Percentiles rank a stretch among this genome's conserved stretches.
Conservation (phyloP, 1,140 invertebrate species). For the Leptinotarsa lineolata region DNA sequence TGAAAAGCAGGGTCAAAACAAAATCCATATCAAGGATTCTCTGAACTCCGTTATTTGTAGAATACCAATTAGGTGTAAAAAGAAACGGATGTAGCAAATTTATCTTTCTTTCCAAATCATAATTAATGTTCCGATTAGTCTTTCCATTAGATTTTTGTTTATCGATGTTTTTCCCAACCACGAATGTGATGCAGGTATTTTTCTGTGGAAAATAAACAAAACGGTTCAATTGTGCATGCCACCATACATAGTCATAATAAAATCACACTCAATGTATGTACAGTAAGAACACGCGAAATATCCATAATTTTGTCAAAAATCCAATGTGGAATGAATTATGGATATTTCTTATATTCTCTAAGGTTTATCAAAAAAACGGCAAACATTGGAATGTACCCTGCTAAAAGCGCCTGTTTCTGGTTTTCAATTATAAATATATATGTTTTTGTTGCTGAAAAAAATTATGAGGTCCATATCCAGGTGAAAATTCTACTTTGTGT, state of each 20-base stretch:
- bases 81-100: too few relatives aligned
- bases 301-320: not conserved
- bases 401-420: not conserved
- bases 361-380: not conserved
- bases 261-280: conserved; percentile 18
- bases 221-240: conserved; percentile 9
- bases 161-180: not conserved
- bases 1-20: too few relatives aligned
- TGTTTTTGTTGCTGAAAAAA: too few relatives aligned
- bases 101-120: too few relatives aligned
- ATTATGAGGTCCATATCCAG: too few relatives aligned
- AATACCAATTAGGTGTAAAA: too few relatives aligned
- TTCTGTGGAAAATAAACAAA: too few relatives aligned
- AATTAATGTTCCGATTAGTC: too few relatives aligned
- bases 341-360: not conserved
- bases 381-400: conserved; percentile 16
- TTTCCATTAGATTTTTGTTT: not conserved
- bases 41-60: too few relatives aligned
- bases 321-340: not conserved
- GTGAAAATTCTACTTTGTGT: too few relatives aligned
- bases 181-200: too few relatives aligned
- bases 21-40: too few relatives aligned
- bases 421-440: not conserved
- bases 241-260: conserved; percentile 20
- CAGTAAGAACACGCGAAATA: not conserved